A percentile compares a stretch with the other conserved stretches of the same genome.
Evolutionary conservation across 2,113 vertebrate species (phyloP).

Genomic region (Stegostoma tigrinum): DNA sequence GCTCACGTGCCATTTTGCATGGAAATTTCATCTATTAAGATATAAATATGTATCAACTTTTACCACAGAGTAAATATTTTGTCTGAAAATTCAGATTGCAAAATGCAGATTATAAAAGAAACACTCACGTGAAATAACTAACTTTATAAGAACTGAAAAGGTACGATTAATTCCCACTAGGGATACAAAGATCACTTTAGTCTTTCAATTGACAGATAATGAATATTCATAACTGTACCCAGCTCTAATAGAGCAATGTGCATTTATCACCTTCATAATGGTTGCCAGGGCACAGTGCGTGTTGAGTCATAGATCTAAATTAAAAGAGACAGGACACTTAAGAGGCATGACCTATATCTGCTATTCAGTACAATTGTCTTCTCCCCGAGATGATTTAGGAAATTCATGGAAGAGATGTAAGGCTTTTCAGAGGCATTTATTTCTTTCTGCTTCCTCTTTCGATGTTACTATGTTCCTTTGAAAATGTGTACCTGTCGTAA

Average conservation of each 20-base stretch:
- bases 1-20: not conserved
- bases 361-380: slow-evolving; percentile 24
- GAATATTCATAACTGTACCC: not conserved
- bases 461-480: not conserved
- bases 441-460: not conserved
- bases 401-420: not conserved
- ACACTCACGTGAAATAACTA: not conserved
- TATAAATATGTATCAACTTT: not conserved
- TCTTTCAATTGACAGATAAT: not conserved
- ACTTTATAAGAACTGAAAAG: not conserved
- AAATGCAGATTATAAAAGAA: not conserved
- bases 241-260: not conserved
- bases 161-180: not conserved
- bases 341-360: not conserved
- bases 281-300: not conserved
- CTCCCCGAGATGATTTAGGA: not conserved
- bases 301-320: slow-evolving; percentile 14
- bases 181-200: not conserved
- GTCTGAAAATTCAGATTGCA: not conserved
- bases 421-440: not conserved
- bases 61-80: not conserved
- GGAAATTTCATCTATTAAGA: not conserved
- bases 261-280: slow-evolving; percentile 6
- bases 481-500: not conserved
- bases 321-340: slow-evolving; percentile 23